These are phyloP conservation scores for Andrena chrysosceles DNA, from an alignment of 2,888 invertebrate genomes.

Conservation along the genomic window DNA sequence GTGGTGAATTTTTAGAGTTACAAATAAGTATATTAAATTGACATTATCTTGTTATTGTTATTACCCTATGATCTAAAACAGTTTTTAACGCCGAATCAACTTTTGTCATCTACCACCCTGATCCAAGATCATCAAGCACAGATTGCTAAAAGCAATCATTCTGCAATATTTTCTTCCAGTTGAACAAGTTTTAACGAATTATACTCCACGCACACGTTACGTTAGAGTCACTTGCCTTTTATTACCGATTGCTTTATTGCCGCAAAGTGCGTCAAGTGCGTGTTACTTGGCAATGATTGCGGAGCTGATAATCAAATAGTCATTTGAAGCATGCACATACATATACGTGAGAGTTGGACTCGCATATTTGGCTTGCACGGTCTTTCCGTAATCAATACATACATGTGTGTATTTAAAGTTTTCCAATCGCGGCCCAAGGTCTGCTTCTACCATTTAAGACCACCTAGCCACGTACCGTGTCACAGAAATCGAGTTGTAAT, in stretches of 20 bases:
- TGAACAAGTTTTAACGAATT: background rate
- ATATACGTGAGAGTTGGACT: background rate
- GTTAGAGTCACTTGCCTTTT: constrained; percentile 7
- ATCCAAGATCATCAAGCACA: too few relatives aligned
- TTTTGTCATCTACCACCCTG: too few relatives aligned
- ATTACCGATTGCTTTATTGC: constrained; percentile 9
- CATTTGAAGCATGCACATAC: background rate
- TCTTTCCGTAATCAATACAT: constrained; percentile 25
- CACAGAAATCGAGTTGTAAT: constrained; percentile 68
- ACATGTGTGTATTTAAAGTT: constrained; percentile 55
- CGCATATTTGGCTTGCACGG: constrained; percentile 20
- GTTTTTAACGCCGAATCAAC: too few relatives aligned
- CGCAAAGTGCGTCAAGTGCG: constrained; percentile 15
- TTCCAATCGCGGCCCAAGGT: constrained; percentile 71
- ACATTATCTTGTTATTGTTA: too few relatives aligned
- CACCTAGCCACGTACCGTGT: constrained; percentile 48
- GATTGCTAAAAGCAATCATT: too few relatives aligned
- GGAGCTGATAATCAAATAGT: constrained; percentile 32
- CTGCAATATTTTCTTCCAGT: background rate
- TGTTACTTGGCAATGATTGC: constrained; percentile 28
- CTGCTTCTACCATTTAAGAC: constrained; percentile 70
- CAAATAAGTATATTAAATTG: too few relatives aligned
- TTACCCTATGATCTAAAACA: too few relatives aligned
- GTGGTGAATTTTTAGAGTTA: too few relatives aligned
- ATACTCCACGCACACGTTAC: background rate